A percentile compares a stretch with the other conserved stretches of the same genome.
These are phyloP conservation scores for Galaxias olidus DNA, from an alignment of 2,797 vertebrate genomes.

Conservation along the genomic window DNA sequence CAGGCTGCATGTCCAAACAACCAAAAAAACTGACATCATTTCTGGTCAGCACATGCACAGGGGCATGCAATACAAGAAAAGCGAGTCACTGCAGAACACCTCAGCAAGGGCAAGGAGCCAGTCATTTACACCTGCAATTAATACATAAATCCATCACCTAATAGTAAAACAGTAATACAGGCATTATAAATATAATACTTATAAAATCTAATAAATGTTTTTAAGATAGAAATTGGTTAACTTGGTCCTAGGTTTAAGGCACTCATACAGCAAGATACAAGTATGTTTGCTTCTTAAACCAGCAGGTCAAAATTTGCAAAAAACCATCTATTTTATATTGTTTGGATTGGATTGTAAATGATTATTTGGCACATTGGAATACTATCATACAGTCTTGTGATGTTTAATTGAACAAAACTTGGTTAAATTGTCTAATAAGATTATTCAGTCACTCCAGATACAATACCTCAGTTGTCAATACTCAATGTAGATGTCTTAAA, in stretches of 20 bases:
- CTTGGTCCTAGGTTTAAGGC: slow-evolving; percentile 61
- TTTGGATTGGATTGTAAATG: slow-evolving; percentile 22
- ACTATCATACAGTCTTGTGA: slow-evolving; percentile 54
- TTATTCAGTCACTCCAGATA: slow-evolving; percentile 21
- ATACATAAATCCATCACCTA: slow-evolving; percentile 30
- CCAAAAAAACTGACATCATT: background rate
- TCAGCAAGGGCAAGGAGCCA: slow-evolving; percentile 27
- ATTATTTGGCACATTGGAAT: slow-evolving; percentile 35
- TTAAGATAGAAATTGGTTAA: slow-evolving; percentile 21
- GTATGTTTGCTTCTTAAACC: too few species aligned
- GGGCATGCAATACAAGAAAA: slow-evolving; percentile 3
- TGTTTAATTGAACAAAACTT: slow-evolving; percentile 58
- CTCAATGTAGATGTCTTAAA: background rate
- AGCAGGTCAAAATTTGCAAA: too few species aligned
- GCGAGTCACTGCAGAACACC: slow-evolving; percentile 22
- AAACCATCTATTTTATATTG: background rate
- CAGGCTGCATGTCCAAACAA: background rate
- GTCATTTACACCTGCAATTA: slow-evolving; percentile 18
- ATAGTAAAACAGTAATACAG: slow-evolving; percentile 34
- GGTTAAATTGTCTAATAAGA: slow-evolving; percentile 49
- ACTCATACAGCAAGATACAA: slow-evolving; percentile 44
- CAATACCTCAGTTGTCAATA: slow-evolving; percentile 21
- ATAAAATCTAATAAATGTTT: slow-evolving; percentile 8
- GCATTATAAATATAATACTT: slow-evolving; percentile 9
- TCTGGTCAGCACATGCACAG: slow-evolving; percentile 1